These are phyloP conservation scores for Bos indicus DNA, from an alignment of 2,113 vertebrate genomes.

Conservation along the genomic window DNA sequence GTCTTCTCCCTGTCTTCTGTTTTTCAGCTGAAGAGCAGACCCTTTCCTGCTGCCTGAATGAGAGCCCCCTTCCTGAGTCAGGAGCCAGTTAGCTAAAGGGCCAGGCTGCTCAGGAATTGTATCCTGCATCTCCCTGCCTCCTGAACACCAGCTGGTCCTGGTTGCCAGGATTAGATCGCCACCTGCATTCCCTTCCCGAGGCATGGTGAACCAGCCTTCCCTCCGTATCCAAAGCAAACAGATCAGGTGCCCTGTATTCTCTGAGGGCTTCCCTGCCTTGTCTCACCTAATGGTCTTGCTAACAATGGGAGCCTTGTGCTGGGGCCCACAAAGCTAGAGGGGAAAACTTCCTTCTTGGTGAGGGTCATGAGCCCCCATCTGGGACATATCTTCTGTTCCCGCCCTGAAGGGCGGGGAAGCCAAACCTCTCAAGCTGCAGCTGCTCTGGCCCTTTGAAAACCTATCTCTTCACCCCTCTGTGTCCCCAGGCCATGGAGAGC, in stretches of 20 bases:
- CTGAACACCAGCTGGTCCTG: background rate
- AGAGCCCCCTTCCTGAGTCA: background rate
- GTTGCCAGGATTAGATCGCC: background rate
- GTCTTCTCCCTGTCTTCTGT: background rate
- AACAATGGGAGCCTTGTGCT: background rate
- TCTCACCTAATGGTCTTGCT: background rate
- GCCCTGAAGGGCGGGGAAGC: background rate
- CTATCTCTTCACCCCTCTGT: background rate
- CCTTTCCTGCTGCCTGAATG: background rate
- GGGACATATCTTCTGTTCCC: background rate
- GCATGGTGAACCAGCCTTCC: background rate
- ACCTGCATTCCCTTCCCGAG: background rate
- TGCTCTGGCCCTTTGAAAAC: background rate
- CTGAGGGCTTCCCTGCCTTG: background rate
- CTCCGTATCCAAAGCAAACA: conserved; percentile 1
- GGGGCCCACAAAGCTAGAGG: background rate
- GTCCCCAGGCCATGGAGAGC: conserved; percentile 92
- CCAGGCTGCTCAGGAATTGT: background rate
- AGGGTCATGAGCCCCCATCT: background rate
- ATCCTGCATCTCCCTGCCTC: background rate
- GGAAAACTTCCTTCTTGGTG: background rate
- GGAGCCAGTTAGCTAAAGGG: background rate
- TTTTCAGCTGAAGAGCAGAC: background rate
- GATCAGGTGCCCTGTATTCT: background rate
- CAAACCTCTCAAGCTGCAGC: background rate